Evolutionary conservation across 2,888 invertebrate species (phyloP).

Genomic region (Cryptocephalus moraei): DNA sequence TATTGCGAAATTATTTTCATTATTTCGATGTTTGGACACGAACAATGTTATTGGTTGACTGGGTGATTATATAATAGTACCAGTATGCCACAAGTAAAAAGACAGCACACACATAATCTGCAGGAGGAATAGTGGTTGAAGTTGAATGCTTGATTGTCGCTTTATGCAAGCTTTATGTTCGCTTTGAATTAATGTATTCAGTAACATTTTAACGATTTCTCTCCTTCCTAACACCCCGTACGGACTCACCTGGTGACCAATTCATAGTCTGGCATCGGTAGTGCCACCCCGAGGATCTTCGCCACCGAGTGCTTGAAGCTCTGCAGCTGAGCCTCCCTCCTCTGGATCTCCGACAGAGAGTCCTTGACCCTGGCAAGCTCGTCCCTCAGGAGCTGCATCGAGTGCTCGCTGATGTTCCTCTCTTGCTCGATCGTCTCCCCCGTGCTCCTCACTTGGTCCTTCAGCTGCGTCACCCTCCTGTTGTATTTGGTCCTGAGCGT

Average conservation of each 20-base stretch:
- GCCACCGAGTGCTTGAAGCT: conserved; percentile 56
- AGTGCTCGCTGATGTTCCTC: conserved; percentile 58
- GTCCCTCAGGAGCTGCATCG: conserved; percentile 59
- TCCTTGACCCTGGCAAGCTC: conserved; percentile 68
- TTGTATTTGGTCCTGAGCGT: conserved; percentile 63
- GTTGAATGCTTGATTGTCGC: too few species aligned
- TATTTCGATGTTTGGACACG: too few species aligned
- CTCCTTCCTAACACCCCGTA: neutral
- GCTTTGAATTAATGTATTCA: too few species aligned
- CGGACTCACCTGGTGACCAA: conserved; percentile 33
- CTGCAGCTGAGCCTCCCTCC: conserved; percentile 67
- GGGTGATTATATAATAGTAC: too few species aligned
- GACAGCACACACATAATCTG: too few species aligned
- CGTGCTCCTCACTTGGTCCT: conserved; percentile 59
- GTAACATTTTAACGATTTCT: too few species aligned
- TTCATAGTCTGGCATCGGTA: conserved; percentile 49
- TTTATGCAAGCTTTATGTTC: too few species aligned
- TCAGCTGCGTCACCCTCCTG: conserved; percentile 59
- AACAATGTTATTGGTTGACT: too few species aligned
- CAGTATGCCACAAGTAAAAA: too few species aligned
- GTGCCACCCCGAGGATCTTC: conserved; percentile 44
- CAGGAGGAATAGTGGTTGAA: too few species aligned
- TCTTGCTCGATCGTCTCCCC: conserved; percentile 62
- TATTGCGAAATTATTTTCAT: too few species aligned
- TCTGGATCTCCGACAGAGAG: conserved; percentile 60